Percentiles rank a stretch among this genome's conserved stretches.
phyloP scores from a whole-genome alignment of 2,888 invertebrate species.

The Pseudococcus jackbeardsleyi region DNA sequence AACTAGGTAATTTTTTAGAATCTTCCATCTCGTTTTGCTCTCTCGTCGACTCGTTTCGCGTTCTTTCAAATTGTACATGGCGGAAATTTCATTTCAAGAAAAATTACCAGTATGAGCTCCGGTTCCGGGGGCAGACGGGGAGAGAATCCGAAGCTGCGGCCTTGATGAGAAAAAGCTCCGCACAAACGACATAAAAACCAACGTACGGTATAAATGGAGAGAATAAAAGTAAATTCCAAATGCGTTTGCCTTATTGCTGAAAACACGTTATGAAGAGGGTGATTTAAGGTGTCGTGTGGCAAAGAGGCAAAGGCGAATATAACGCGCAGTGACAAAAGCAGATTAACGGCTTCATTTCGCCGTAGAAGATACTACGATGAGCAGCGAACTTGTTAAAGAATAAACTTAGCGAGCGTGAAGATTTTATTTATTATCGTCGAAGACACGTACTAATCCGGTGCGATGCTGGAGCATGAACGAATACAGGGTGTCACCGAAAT shows the following conservation, averaged over 20 bases:
- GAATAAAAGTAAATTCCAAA: constrained; percentile 46
- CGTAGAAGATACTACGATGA: neutral
- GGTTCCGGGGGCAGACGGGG: too few relatives aligned
- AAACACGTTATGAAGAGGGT: constrained; percentile 52
- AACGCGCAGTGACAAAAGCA: constrained; percentile 55
- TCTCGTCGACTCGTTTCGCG: neutral
- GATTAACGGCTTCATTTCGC: constrained; percentile 60
- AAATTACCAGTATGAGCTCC: constrained; percentile 20
- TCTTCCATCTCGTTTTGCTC: neutral
- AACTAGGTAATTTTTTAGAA: constrained; percentile 47
- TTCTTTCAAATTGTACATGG: constrained; percentile 30
- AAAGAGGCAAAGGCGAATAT: constrained; percentile 33
- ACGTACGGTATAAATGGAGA: neutral
- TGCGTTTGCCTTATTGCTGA: constrained; percentile 54
- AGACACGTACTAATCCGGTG: constrained; percentile 38
- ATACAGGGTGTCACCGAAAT: constrained; percentile 32
- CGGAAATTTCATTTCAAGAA: constrained; percentile 48
- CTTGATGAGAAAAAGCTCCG: constrained; percentile 25
- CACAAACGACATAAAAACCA: neutral
- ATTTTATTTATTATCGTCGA: constrained; percentile 60
- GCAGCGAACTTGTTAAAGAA: constrained; percentile 59
- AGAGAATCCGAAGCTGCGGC: neutral
- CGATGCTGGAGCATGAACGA: too few relatives aligned
- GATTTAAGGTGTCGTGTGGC: constrained; percentile 58
- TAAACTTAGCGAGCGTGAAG: constrained; percentile 60